phyloP scores from a whole-genome alignment of 2,888 invertebrate species.

The Trachelus troglodyta region DNA sequence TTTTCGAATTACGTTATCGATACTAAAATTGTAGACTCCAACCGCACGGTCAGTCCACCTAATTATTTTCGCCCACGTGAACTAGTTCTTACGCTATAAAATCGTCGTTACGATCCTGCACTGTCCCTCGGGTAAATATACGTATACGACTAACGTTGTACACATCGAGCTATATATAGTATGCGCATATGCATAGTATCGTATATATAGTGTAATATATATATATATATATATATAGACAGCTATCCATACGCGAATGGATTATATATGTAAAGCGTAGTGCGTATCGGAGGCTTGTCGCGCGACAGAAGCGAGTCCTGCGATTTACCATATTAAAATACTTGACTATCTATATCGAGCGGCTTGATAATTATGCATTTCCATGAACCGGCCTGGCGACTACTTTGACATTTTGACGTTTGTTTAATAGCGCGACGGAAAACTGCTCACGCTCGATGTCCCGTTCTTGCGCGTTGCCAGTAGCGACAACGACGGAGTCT shows the following conservation, averaged over 20 bases:
- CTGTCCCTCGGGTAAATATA: not conserved
- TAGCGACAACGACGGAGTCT: constrained; percentile 12
- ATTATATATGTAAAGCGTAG: not conserved
- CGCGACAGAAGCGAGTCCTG: not conserved
- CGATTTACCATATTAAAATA: not conserved
- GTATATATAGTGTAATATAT: not conserved
- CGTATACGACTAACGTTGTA: not conserved
- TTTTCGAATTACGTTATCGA: not conserved
- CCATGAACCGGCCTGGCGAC: constrained; percentile 36
- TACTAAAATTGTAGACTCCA: not conserved
- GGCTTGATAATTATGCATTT: not conserved
- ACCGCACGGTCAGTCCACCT: not conserved
- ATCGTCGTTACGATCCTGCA: not conserved
- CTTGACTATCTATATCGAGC: not conserved
- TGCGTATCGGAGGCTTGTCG: not conserved
- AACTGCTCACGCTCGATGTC: no score
- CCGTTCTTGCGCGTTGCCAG: no score
- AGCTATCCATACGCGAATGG: not conserved
- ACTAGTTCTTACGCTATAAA: not conserved
- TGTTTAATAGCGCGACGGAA: constrained; percentile 18
- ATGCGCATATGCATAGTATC: not conserved
- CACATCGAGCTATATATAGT: not conserved
- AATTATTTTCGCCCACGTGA: not conserved
- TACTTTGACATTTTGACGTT: constrained; percentile 54
- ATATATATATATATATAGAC: not conserved